Evolutionary conservation across 1,140 invertebrate genomes (phyloP).

Genomic region (Calliopsis andreniformis): DNA sequence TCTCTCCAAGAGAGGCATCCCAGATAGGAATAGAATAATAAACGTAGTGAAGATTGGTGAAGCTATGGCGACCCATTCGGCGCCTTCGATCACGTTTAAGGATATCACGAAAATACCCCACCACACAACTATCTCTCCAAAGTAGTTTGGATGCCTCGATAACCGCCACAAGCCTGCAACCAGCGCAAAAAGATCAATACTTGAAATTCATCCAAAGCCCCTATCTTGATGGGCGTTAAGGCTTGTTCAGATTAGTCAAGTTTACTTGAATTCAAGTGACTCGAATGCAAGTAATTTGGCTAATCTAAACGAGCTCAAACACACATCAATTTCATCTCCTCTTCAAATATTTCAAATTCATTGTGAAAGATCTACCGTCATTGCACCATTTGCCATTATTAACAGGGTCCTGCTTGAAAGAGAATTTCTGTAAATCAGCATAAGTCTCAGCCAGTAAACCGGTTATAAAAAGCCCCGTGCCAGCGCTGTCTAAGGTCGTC

Average conservation of each 20-base stretch:
- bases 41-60: constrained; percentile 94
- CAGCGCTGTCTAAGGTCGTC: constrained; percentile 92
- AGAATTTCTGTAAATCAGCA: constrained; percentile 95
- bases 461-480: constrained; percentile 90
- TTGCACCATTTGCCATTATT: constrained; percentile 96
- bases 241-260: no score
- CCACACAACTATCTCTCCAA: constrained; percentile 97
- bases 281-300: no score
- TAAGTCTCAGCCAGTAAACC: constrained; percentile 93
- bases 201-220: no score
- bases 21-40: constrained; percentile 94
- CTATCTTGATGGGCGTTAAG: no score
- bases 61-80: constrained; percentile 91
- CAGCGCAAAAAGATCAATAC: constrained; percentile 3
- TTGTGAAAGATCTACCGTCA: constrained; percentile 84
- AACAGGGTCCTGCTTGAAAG: constrained; percentile 91
- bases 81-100: constrained; percentile 90
- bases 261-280: no score
- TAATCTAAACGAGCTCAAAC: no score
- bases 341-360: no score
- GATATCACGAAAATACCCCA: constrained; percentile 96
- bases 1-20: constrained; percentile 92
- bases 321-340: no score
- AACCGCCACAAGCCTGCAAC: constrained; percentile 91
- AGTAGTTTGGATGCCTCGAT: constrained; percentile 97